phyloP scores from a whole-genome alignment of 1,140 invertebrate species.

The Heliconius congener region DNA sequence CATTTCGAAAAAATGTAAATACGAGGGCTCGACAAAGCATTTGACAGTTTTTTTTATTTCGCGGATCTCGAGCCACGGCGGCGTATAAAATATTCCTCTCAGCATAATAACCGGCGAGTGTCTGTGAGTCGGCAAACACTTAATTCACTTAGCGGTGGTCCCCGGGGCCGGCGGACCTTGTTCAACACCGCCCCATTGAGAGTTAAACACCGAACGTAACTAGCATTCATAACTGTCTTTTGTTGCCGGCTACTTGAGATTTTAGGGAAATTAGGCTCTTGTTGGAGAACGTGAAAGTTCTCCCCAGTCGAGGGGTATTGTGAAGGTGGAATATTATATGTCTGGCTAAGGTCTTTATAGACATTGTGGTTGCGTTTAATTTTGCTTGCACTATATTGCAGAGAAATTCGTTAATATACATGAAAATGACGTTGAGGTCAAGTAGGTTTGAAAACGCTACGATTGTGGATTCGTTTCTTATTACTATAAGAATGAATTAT shows the following conservation, averaged over 20 bases:
- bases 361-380: neutral
- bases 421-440: no score
- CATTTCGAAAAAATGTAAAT: slow-evolving; percentile 32
- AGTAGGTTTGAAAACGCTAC: no score
- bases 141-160: slow-evolving; percentile 56
- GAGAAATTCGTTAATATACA: neutral
- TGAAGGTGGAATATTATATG: neutral
- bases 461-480: no score
- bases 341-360: no score
- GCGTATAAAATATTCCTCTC: slow-evolving; percentile 40
- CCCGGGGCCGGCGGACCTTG: slow-evolving; percentile 44
- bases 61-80: slow-evolving; percentile 33
- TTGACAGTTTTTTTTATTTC: slow-evolving; percentile 35
- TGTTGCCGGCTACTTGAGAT: slow-evolving; percentile 35
- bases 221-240: slow-evolving; percentile 33
- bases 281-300: neutral
- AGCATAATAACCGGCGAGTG: slow-evolving; percentile 36
- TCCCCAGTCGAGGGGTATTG: neutral
- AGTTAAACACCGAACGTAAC: slow-evolving; percentile 43
- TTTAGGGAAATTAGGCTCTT: slow-evolving; percentile 37
- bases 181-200: slow-evolving; percentile 37
- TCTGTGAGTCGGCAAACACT: slow-evolving; percentile 53
- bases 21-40: slow-evolving; percentile 37
- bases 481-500: no score
- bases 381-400: neutral